Evolutionary conservation across 2,113 vertebrate species (phyloP), one percentile per base, ranked within the genome.

Genomic region (Oreochromis tanganicae): DNA sequence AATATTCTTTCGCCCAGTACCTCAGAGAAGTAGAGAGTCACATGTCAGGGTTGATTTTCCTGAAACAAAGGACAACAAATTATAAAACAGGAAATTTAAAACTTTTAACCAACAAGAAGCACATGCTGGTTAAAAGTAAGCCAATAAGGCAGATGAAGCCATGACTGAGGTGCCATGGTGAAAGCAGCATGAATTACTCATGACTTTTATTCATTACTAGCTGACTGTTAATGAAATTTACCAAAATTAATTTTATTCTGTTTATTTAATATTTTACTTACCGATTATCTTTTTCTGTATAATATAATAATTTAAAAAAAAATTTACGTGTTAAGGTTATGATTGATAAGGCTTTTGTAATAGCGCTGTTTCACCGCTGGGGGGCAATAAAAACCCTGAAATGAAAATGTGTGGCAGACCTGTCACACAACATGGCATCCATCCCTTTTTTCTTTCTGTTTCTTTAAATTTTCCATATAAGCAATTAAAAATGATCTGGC

Each of bases 351-450:
- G 41, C 34, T 34, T 13, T 34, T 93, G 90, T 86, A 85, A 81
- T 84, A 4, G 1, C 78, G 34, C 6, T 6, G 21, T 36, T 55
- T 85, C 7, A 78, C 78, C 94, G 86, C 85, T 81, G 1, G 93
- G 57, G 55, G 90, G 94, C 82, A 29, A 86, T 88, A 94, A 63
- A 88, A 5, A 1, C 17, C 75, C 29, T 85, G n/a, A 56, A 59
- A 87, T 87, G 14, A 48, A 41, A 34, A 83, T 32, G 13, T 36
- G 3, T 10, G 11, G 34, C 13, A 10, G 21, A 13, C 34, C 14
- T 38, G 9, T 46, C 10, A 29, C 38, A 38, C 9, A 34, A n/a
- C 59, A 75, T 54, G n/a, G 14, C 48, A 27, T 32, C 48, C 36
- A 27, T 46, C 41, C 29, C 14, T 46, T 54, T 57, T 50, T 13